Conservation (phyloP, 2,888 invertebrate species). For the Horisme vitalbata region DNA sequence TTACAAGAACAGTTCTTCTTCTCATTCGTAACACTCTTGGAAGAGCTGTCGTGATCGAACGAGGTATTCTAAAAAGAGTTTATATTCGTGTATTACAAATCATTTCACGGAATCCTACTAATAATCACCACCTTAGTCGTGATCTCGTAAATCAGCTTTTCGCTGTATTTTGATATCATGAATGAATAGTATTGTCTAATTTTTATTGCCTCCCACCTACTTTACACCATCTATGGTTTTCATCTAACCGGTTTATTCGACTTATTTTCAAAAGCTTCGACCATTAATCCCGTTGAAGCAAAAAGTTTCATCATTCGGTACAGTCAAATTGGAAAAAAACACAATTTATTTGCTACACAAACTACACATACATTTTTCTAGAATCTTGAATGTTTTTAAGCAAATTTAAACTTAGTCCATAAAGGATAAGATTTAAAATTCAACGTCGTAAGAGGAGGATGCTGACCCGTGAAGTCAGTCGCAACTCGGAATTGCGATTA, state of each 20-base stretch:
- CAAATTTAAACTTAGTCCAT: constrained; percentile 15
- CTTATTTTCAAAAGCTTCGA: no score
- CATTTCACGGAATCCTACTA: constrained; percentile 11
- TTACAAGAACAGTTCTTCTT: no score
- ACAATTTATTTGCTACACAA: constrained; percentile 2
- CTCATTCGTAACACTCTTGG: no score
- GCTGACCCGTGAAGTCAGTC: constrained; percentile 42
- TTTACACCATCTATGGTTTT: no score
- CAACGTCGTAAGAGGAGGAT: constrained; percentile 29
- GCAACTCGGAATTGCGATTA: constrained; percentile 47
- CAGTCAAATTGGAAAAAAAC: constrained; percentile 10
- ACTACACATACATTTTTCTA: background rate
- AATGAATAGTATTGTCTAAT: constrained; percentile 1
- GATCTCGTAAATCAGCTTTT: background rate
- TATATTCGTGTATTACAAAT: no score
- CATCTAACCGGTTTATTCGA: no score
- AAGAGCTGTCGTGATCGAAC: no score
- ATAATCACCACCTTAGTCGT: background rate
- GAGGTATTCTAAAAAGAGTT: no score
- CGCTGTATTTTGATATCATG: constrained; percentile 6
- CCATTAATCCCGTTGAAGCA: background rate
- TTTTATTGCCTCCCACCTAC: no score
- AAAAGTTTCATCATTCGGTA: constrained; percentile 1
- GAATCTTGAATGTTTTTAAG: constrained; percentile 8
- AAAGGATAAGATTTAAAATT: constrained; percentile 16